Percentiles rank a stretch among this genome's conserved stretches.
Evolutionary conservation across 2,797 vertebrate genomes (phyloP).

Genomic region (Gambusia yucatana): DNA sequence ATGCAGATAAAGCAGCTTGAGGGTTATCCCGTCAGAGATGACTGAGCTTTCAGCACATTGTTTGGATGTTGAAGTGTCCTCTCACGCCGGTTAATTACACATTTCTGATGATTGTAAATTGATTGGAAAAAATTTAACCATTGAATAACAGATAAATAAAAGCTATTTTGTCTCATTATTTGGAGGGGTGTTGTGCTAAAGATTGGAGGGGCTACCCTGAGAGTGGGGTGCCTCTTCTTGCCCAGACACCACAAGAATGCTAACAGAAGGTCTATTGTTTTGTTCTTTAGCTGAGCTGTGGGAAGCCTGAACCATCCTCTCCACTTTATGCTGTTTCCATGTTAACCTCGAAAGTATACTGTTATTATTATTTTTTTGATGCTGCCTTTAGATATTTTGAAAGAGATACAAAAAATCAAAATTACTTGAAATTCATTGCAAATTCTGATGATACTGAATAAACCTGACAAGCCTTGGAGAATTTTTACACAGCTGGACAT

Average conservation of each 20-base stretch:
- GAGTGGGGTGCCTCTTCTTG: slow-evolving; percentile 47
- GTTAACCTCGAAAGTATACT: neutral
- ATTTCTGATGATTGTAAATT: slow-evolving; percentile 27
- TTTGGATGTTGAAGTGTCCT: slow-evolving; percentile 61
- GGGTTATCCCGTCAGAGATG: slow-evolving; percentile 25
- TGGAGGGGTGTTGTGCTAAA: slow-evolving; percentile 30
- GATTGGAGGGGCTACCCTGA: slow-evolving; percentile 45
- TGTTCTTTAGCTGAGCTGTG: slow-evolving; percentile 69
- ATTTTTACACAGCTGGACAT: slow-evolving; percentile 14
- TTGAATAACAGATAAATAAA: slow-evolving; percentile 10
- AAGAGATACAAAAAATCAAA: slow-evolving; percentile 3
- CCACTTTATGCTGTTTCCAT: slow-evolving; percentile 35
- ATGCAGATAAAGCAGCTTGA: slow-evolving; percentile 5
- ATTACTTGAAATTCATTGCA: neutral
- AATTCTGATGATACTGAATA: neutral
- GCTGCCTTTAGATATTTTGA: neutral
- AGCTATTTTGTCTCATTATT: slow-evolving; percentile 22
- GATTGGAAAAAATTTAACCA: neutral
- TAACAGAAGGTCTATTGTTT: slow-evolving; percentile 82
- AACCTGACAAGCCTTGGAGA: slow-evolving; percentile 16
- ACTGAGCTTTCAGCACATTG: slow-evolving; percentile 43
- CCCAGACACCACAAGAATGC: slow-evolving; percentile 79
- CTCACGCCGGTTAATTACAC: slow-evolving; percentile 46
- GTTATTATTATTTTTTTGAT: neutral
- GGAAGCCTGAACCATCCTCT: slow-evolving; percentile 60